Evolutionary conservation across 30 jellyfish, hydroid and myxozoan species (phyloP), one percentile per base, ranked within the genome.

Genomic region (Euphysa ruthae): DNA sequence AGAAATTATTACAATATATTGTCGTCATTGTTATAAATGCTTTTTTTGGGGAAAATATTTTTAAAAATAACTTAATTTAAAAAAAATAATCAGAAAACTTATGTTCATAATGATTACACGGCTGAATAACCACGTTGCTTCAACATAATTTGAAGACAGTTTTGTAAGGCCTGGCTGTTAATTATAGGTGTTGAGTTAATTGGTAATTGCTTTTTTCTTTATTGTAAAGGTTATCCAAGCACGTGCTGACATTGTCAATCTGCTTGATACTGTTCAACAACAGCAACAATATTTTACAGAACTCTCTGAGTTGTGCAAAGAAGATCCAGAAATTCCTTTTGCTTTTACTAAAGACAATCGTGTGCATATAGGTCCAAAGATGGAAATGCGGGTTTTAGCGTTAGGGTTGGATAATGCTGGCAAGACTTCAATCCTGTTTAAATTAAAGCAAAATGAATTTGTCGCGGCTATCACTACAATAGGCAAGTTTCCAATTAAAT

Each of bases 351-450:
- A 86, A 75, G 96, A 86, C 69, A 86, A 86, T 70, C 87, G 96
- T 52, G 96, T 86, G 61, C 96, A 86, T 78, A 78, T 86, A 16
- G 96, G 96, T 27, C 96, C 94, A 34, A 86, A 86, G 68, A 73
- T 86, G 94, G 96, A 86, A 49, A 86, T 86, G 96, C 44, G 96
- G 28, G 94, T 86, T 33, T 93, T 86, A 8, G 96, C 96, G 13
- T 60, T 86, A 54, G 96, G 96, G 6, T 66, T 86, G 74, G 96
- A 86, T 69, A 86, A 86, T 38, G 96, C 93, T 6, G 96, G 96
- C 25, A 86, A 86, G 61, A 86, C 96, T 4, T 86, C 96, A n/a
- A 86, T 86, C 43, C 44, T 86, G 24, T 86, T 86, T 46, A 86
- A 86, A 54, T 38, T 86, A 66, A 86, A 86, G 25, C 96, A 86